Percentiles rank a stretch among this genome's conserved stretches.
Evolutionary conservation across 2,113 vertebrate species (phyloP).

Genomic region (Platanista minor): DNA sequence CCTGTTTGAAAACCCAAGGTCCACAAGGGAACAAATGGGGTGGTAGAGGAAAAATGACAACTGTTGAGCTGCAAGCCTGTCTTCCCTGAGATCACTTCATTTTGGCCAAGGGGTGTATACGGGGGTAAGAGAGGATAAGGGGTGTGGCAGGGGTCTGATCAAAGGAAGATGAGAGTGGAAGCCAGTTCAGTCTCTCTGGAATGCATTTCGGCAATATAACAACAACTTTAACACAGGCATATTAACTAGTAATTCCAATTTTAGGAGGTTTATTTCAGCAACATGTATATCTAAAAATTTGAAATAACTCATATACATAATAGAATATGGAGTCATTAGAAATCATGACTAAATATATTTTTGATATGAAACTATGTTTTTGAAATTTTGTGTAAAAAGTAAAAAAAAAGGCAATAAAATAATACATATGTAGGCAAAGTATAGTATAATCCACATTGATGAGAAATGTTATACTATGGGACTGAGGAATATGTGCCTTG

Average conservation of each 20-base stretch:
- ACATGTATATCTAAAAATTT: not conserved
- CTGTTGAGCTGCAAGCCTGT: not conserved
- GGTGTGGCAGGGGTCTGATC: not conserved
- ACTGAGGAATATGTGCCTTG: not conserved
- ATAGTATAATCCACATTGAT: not conserved
- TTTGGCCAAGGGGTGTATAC: not conserved
- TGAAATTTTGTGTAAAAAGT: not conserved
- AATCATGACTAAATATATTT: not conserved
- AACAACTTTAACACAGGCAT: not conserved
- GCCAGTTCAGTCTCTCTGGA: not conserved
- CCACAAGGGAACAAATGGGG: constrained; percentile 28
- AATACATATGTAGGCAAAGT: not conserved
- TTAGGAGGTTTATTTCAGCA: not conserved
- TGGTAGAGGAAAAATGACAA: constrained; percentile 34
- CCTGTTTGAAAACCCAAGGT: constrained; percentile 70
- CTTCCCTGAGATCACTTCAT: not conserved
- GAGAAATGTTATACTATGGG: not conserved
- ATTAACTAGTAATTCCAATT: not conserved
- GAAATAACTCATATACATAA: not conserved
- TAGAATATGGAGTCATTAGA: not conserved
- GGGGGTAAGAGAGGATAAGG: not conserved
- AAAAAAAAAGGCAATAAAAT: not conserved
- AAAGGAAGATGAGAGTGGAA: not conserved
- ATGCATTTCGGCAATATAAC: not conserved
- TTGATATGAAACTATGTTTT: not conserved